These are phyloP conservation scores for Gobionotothen gibberifrons DNA, from an alignment of 2,797 vertebrate species.

Conservation along the genomic window DNA sequence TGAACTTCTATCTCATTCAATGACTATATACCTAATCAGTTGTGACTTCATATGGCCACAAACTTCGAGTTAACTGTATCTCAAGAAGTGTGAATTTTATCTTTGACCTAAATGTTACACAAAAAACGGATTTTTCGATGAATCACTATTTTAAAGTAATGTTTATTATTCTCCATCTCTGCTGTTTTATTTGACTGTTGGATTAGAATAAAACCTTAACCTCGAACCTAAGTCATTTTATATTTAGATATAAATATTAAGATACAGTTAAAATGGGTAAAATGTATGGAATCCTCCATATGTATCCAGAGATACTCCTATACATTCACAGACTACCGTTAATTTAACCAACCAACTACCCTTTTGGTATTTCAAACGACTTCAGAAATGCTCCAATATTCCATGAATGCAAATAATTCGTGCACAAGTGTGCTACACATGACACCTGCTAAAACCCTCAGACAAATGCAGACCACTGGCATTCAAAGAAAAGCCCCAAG, in stretches of 20 bases:
- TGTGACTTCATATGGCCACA: neutral
- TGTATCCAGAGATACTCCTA: neutral
- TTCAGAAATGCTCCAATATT: slow-evolving; percentile 8
- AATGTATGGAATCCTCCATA: no score
- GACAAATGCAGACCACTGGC: slow-evolving; percentile 15
- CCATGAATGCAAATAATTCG: neutral
- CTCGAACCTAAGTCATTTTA: no score
- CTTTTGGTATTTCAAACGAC: slow-evolving; percentile 6
- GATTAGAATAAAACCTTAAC: neutral
- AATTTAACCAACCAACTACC: neutral
- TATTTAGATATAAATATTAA: neutral
- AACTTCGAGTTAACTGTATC: neutral
- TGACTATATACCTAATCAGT: neutral
- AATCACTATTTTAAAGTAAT: neutral
- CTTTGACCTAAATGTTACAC: neutral
- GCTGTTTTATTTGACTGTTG: neutral
- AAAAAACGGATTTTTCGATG: neutral
- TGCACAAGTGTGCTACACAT: neutral
- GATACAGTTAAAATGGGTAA: no score
- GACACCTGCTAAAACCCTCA: neutral
- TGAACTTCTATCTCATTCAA: neutral
- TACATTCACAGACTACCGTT: neutral
- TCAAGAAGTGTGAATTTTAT: neutral
- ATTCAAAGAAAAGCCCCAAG: neutral
- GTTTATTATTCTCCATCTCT: neutral